phyloP scores from a whole-genome alignment of 2,113 vertebrate species.

The Pao palembangensis region DNA sequence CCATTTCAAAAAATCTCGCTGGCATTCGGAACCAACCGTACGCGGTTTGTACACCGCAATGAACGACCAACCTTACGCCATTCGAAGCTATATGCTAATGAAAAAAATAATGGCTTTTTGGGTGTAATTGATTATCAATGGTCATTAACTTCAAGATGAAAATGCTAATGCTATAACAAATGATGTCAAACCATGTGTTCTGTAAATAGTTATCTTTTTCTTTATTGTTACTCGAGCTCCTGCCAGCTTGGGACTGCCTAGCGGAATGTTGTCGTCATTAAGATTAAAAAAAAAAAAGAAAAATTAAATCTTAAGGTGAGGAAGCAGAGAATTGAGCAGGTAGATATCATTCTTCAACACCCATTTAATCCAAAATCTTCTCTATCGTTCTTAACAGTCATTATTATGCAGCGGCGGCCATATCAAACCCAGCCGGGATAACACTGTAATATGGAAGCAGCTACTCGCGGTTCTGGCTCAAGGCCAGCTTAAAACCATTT shows the following conservation, averaged over 20 bases:
- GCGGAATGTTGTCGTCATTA: conserved; percentile 65
- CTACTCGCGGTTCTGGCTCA: conserved; percentile 42
- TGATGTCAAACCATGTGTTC: conserved; percentile 44
- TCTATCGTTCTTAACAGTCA: conserved; percentile 25
- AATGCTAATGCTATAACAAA: too few relatives aligned
- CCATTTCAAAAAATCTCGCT: conserved; percentile 20
- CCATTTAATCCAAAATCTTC: conserved; percentile 25
- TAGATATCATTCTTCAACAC: conserved; percentile 11
- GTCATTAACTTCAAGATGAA: too few relatives aligned
- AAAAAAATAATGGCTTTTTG: too few relatives aligned
- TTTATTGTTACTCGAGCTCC: conserved; percentile 18
- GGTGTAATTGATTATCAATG: too few relatives aligned
- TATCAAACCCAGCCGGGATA: conserved; percentile 35
- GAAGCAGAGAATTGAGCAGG: conserved; percentile 2
- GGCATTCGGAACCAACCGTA: background rate
- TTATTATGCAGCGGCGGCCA: conserved; percentile 36
- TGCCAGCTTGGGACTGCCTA: conserved; percentile 51
- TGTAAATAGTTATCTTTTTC: conserved; percentile 55
- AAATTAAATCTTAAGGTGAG: conserved; percentile 11
- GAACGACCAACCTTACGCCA: background rate
- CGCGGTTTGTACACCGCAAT: background rate
- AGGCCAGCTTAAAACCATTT: conserved; percentile 43
- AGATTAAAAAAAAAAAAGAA: conserved; percentile 13
- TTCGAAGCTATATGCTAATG: too few relatives aligned
- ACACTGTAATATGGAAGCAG: conserved; percentile 39